Conservation (phyloP, 2,113 vertebrate species). For the Gavialis gangeticus region DNA sequence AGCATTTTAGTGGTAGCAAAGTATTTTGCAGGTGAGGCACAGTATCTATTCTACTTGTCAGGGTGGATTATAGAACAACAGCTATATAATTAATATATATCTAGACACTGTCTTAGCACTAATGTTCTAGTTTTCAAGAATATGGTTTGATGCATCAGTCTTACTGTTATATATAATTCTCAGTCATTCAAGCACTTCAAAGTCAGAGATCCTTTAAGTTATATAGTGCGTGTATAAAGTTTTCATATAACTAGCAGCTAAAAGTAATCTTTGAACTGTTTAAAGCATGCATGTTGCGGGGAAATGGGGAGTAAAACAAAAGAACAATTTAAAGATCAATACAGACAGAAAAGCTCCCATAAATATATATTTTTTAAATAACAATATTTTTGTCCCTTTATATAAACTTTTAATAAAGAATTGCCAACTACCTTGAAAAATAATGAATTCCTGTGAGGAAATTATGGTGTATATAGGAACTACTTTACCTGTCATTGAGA, state of each 20-base stretch:
- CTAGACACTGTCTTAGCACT: conserved; percentile 5
- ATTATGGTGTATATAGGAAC: background rate
- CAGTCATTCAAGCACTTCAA: background rate
- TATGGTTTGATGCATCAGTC: conserved; percentile 3
- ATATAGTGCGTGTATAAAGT: background rate
- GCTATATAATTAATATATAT: conserved; percentile 5
- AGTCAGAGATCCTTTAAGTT: accelerated
- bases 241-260: background rate
- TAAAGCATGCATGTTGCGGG: background rate
- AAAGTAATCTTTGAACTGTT: background rate
- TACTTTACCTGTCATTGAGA: background rate
- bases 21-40: conserved; percentile 15
- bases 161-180: background rate
- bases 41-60: conserved; percentile 1
- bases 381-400: background rate
- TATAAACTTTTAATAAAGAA: background rate
- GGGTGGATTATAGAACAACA: conserved; percentile 27
- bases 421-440: background rate
- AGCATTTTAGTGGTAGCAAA: background rate
- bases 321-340: background rate
- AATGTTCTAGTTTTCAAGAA: background rate
- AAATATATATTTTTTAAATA: background rate
- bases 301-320: accelerated
- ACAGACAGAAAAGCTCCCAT: background rate
- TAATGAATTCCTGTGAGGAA: background rate